These are phyloP conservation scores for Heliopora coerulea DNA, from an alignment of 92 coral and sea anemone species.

Conservation along the genomic window DNA sequence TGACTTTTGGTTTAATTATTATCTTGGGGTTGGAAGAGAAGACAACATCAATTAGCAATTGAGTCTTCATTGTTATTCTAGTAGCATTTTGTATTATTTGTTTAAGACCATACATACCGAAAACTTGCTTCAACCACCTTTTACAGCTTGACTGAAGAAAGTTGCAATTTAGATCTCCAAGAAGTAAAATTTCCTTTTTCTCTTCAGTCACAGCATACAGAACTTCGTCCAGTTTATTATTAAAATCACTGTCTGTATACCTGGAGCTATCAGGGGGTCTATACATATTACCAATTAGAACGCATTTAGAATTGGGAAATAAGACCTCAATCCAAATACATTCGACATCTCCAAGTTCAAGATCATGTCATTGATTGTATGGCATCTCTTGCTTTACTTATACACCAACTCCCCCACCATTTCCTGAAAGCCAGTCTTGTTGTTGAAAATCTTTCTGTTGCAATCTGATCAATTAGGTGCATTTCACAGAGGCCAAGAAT, in stretches of 20 bases:
- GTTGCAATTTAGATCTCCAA: slow-evolving; percentile 18
- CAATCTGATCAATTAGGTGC: too few relatives aligned
- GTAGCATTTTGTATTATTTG: neutral
- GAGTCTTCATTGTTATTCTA: neutral
- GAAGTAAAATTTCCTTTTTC: neutral
- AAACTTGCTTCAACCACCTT: neutral
- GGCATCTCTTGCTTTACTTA: neutral
- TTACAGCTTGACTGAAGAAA: neutral
- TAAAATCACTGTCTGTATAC: neutral
- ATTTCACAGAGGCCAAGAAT: too few relatives aligned
- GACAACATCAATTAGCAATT: slow-evolving; percentile 1
- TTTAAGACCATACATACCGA: neutral
- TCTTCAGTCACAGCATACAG: neutral
- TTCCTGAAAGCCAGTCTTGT: neutral
- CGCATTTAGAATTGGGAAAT: neutral
- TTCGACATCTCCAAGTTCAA: slow-evolving; percentile 2
- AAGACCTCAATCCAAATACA: slow-evolving; percentile 5
- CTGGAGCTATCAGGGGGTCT: slow-evolving; percentile 20
- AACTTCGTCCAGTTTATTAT: neutral
- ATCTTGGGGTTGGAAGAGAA: neutral
- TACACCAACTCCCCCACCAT: slow-evolving; percentile 17
- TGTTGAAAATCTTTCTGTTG: too few relatives aligned
- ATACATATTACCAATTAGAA: slow-evolving; percentile 12
- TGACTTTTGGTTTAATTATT: neutral
- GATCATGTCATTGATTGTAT: neutral